Percentiles rank a stretch among this genome's conserved stretches.
phyloP scores from a whole-genome alignment of 2,888 invertebrate genomes.

The Zygaena filipendulae region DNA sequence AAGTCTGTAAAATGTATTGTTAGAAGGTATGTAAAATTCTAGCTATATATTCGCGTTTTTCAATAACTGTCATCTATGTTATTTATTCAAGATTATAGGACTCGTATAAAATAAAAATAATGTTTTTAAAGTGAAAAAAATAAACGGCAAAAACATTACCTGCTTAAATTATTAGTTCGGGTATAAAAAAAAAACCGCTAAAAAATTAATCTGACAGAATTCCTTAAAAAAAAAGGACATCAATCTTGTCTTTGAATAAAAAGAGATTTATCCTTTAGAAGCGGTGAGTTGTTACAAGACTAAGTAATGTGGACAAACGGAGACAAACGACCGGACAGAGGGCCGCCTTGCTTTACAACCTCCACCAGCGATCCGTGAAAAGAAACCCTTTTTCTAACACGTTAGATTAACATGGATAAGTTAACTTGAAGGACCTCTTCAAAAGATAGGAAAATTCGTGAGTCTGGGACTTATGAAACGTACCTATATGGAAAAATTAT shows the following conservation, averaged over 20 bases:
- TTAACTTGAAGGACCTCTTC: neutral
- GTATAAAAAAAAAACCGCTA: too few relatives aligned
- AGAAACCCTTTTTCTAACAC: slow-evolving; percentile 46
- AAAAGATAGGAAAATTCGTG: slow-evolving; percentile 1
- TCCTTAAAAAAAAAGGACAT: slow-evolving; percentile 19
- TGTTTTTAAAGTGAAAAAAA: too few relatives aligned
- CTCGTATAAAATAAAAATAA: too few relatives aligned
- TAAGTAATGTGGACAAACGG: slow-evolving; percentile 34
- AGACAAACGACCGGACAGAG: slow-evolving; percentile 25
- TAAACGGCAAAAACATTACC: too few relatives aligned
- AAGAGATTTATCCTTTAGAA: slow-evolving; percentile 33
- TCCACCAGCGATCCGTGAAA: slow-evolving; percentile 37
- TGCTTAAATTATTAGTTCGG: too few relatives aligned
- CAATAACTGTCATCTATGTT: too few relatives aligned
- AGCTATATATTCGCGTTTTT: too few relatives aligned
- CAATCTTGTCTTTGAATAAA: slow-evolving; percentile 25
- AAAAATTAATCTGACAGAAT: too few relatives aligned
- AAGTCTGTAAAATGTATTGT: too few relatives aligned
- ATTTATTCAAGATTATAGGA: too few relatives aligned
- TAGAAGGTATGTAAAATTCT: too few relatives aligned
- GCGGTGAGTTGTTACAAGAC: slow-evolving; percentile 46
- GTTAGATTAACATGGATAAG: slow-evolving; percentile 23
- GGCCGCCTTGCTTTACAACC: slow-evolving; percentile 20
- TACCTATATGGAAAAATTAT: too few relatives aligned
- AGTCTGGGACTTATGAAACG: slow-evolving; percentile 13